Conservation (phyloP, 2,797 vertebrate species). For the Toxotes lorentzi region DNA sequence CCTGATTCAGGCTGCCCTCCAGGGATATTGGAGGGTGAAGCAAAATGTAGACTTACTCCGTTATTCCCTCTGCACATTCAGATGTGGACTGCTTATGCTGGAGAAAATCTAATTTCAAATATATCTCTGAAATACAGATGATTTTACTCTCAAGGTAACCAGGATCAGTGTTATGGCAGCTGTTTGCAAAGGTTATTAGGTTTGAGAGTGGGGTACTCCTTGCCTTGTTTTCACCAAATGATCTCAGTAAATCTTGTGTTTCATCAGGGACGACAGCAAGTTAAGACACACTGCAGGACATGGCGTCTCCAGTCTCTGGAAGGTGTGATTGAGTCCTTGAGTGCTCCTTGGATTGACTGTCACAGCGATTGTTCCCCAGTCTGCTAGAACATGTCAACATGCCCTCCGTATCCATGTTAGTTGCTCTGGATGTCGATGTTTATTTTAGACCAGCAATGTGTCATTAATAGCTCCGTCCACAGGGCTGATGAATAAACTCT, state of each 20-base stretch:
- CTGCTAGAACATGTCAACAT: constrained; percentile 49
- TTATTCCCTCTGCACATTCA: constrained; percentile 18
- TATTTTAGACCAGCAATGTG: constrained; percentile 55
- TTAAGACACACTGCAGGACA: constrained; percentile 43
- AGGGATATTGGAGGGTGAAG: constrained; percentile 35
- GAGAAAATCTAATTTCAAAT: constrained; percentile 20
- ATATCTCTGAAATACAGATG: constrained; percentile 20
- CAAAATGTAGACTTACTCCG: constrained; percentile 25
- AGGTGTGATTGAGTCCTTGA: constrained; percentile 59
- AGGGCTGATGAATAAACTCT: constrained; percentile 64
- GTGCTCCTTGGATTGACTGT: constrained; percentile 51
- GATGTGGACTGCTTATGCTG: background rate
- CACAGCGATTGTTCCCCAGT: constrained; percentile 39
- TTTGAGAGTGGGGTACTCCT: constrained; percentile 26
- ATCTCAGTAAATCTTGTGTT: constrained; percentile 65
- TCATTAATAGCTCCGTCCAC: constrained; percentile 63
- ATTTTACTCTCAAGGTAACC: constrained; percentile 46
- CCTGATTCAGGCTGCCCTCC: constrained; percentile 56
- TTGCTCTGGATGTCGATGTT: constrained; percentile 39
- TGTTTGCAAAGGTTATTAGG: constrained; percentile 54
- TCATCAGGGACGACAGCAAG: constrained; percentile 33
- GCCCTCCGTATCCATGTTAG: constrained; percentile 22
- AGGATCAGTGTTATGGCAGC: constrained; percentile 13
- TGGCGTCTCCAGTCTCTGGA: constrained; percentile 40
- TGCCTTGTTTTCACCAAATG: constrained; percentile 48